phyloP scores from a whole-genome alignment of 1,140 invertebrate species.

The Tetragonula clypearis region DNA sequence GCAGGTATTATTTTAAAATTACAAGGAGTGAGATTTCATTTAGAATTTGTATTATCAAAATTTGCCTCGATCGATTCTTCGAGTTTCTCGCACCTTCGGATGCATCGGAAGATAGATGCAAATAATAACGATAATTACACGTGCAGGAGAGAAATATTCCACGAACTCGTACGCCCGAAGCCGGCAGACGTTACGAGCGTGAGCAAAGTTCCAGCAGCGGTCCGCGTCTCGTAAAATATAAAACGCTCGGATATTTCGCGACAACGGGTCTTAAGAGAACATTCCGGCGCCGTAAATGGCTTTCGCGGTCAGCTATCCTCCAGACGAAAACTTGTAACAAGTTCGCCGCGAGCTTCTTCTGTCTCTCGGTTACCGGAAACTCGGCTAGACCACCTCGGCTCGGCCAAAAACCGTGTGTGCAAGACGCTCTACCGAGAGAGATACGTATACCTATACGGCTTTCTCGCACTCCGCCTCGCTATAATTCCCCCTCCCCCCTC shows the following conservation, averaged over 20 bases:
- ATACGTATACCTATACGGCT: neutral
- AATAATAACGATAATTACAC: neutral
- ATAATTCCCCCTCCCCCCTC: neutral
- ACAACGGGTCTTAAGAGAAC: slow-evolving; percentile 35
- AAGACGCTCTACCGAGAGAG: neutral
- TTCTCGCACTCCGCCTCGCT: neutral
- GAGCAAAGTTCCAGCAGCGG: neutral
- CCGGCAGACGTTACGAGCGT: neutral
- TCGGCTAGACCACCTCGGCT: neutral
- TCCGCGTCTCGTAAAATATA: slow-evolving; percentile 21
- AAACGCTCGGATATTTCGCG: slow-evolving; percentile 40
- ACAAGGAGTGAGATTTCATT: neutral
- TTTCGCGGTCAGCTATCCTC: slow-evolving; percentile 53
- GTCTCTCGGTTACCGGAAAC: slow-evolving; percentile 31
- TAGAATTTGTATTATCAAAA: neutral
- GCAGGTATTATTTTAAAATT: neutral
- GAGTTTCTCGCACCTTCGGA: neutral
- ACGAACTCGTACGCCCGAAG: neutral
- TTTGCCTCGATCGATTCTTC: neutral
- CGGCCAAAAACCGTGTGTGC: slow-evolving; percentile 7
- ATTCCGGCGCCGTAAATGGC: slow-evolving; percentile 48
- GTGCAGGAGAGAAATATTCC: neutral
- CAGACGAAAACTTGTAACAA: slow-evolving; percentile 43
- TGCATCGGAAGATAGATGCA: neutral
- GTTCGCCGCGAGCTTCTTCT: slow-evolving; percentile 48